These are phyloP conservation scores for Platyura marginata DNA, from an alignment of 1,140 invertebrate species.

Conservation along the genomic window DNA sequence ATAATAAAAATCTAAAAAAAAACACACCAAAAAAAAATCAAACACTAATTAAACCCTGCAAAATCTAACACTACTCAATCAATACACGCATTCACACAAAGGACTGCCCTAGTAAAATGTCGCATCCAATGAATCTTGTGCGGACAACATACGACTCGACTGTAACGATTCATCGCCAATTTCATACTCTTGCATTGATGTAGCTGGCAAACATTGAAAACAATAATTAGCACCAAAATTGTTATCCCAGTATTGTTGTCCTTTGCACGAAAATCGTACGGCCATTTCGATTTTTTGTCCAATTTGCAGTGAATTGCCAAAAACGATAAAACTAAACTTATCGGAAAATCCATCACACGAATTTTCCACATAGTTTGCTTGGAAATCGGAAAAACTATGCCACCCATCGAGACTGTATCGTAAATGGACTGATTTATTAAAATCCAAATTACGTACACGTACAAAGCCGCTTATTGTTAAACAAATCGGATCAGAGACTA, in stretches of 20 bases:
- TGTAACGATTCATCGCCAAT: neutral
- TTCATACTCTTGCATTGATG: constrained; percentile 7
- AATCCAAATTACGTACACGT: constrained; percentile 76
- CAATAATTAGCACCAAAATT: constrained; percentile 71
- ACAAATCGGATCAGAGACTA: constrained; percentile 45
- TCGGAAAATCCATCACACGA: constrained; percentile 89
- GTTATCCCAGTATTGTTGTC: constrained; percentile 79
- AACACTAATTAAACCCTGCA: no score
- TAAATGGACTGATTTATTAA: constrained; percentile 75
- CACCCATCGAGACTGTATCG: constrained; percentile 75
- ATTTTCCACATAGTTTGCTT: constrained; percentile 64
- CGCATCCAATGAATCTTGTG: no score
- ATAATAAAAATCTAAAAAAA: no score
- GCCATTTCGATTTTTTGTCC: constrained; percentile 66
- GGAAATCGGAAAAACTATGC: constrained; percentile 64
- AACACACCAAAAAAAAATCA: no score
- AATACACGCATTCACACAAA: no score
- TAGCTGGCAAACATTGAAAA: constrained; percentile 53
- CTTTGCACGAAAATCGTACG: constrained; percentile 62
- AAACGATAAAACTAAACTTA: constrained; percentile 62
- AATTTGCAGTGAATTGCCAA: constrained; percentile 46
- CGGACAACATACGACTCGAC: no score
- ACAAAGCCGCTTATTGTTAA: constrained; percentile 71
- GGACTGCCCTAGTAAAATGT: no score
- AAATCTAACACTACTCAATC: no score